phyloP scores from a whole-genome alignment of 2,888 invertebrate species.

The Gymnosoma rotundatum region DNA sequence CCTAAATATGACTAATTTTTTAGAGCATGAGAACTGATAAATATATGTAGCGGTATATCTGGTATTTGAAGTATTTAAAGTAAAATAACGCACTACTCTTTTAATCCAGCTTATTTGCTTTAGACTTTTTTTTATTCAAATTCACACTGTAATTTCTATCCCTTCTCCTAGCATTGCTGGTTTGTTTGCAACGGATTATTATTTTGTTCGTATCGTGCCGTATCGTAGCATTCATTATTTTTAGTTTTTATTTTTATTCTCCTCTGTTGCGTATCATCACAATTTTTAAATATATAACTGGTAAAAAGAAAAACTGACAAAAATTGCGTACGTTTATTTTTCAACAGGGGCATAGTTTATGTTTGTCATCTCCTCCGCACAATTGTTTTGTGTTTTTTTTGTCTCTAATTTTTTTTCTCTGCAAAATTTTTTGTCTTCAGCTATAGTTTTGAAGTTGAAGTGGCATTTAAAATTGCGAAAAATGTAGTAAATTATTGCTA shows the following conservation, averaged over 20 bases:
- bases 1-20: no score
- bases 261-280: slow-evolving; percentile 63
- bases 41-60: no score
- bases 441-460: slow-evolving; percentile 39
- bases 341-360: slow-evolving; percentile 71
- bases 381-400: slow-evolving; percentile 58
- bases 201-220: slow-evolving; percentile 51
- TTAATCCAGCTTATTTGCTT: not conserved
- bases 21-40: no score
- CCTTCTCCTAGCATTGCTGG: slow-evolving; percentile 22
- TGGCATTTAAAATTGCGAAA: slow-evolving; percentile 62
- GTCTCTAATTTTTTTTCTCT: slow-evolving; percentile 4
- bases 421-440: not conserved
- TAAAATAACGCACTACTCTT: not conserved
- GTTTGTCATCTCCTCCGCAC: slow-evolving; percentile 72
- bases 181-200: slow-evolving; percentile 65
- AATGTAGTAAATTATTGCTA: slow-evolving; percentile 52
- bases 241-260: slow-evolving; percentile 36
- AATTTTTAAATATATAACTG: slow-evolving; percentile 59
- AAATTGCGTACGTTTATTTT: slow-evolving; percentile 65
- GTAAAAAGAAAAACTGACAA: slow-evolving; percentile 53
- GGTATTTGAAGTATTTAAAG: not conserved
- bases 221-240: slow-evolving; percentile 36
- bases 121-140: no score
- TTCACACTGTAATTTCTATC: not conserved